phyloP scores from a whole-genome alignment of 2,113 vertebrate genomes.

The Clarias macrocephalus region DNA sequence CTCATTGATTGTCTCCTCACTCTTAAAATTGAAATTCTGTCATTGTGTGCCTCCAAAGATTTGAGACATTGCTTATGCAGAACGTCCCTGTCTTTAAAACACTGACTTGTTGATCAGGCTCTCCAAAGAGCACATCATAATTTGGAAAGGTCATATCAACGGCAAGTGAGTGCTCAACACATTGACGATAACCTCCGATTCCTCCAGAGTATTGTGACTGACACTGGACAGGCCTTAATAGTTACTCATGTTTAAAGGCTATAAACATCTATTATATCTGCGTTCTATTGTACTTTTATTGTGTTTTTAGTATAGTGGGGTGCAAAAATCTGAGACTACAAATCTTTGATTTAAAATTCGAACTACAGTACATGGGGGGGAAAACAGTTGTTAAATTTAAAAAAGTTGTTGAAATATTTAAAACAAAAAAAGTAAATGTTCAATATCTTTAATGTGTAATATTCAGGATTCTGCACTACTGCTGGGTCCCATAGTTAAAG shows the following conservation, averaged over 20 bases:
- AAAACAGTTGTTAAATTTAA: too few relatives aligned
- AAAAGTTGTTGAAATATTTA: too few relatives aligned
- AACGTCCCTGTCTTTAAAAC: slow-evolving; percentile 44
- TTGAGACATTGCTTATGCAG: slow-evolving; percentile 46
- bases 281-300: neutral
- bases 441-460: neutral
- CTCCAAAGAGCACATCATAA: slow-evolving; percentile 50
- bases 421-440: too few relatives aligned
- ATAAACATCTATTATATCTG: neutral
- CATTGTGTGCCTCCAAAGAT: slow-evolving; percentile 41
- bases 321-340: neutral
- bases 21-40: slow-evolving; percentile 54
- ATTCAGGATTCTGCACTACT: neutral
- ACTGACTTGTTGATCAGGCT: slow-evolving; percentile 51
- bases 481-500: neutral
- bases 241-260: neutral
- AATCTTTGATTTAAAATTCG: too few relatives aligned
- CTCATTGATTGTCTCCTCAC: slow-evolving; percentile 55
- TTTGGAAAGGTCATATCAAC: slow-evolving; percentile 49
- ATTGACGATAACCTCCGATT: neutral
- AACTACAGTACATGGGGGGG: too few relatives aligned
- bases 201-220: neutral
- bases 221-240: neutral
- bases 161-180: slow-evolving; percentile 27
- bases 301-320: neutral